Percentiles rank a stretch among this genome's conserved stretches.
Evolutionary conservation across 2,797 vertebrate genomes (phyloP).

Genomic region (Antennarius maculatus): DNA sequence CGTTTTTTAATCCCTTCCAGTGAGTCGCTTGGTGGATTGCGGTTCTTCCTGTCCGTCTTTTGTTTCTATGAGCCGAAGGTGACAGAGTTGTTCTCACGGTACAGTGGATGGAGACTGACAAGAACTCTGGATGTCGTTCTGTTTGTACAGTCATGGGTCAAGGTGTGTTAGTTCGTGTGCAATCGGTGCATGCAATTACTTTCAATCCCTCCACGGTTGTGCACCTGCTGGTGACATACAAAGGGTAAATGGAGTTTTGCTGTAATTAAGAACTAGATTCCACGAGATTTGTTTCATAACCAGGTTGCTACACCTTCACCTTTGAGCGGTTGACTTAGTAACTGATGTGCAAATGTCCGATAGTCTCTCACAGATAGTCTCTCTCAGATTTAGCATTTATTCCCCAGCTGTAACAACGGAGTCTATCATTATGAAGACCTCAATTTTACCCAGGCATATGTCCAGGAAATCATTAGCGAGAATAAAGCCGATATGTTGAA

Average conservation of each 20-base stretch:
- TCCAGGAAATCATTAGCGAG: constrained; percentile 30
- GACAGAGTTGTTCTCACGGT: no score
- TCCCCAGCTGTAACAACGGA: neutral
- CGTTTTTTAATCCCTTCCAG: no score
- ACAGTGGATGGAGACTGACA: no score
- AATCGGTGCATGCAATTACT: neutral
- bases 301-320: no score
- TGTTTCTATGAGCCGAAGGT: no score
- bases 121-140: neutral
- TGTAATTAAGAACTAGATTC: neutral
- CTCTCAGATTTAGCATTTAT: neutral
- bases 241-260: neutral
- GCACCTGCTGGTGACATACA: neutral
- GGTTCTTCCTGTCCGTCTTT: no score
- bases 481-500: constrained; percentile 55
- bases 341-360: no score
- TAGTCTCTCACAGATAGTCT: no score
- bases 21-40: no score
- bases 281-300: neutral
- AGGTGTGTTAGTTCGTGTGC: constrained; percentile 1
- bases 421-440: neutral
- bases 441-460: neutral
- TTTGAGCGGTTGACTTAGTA: no score
- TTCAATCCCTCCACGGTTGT: neutral
- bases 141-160: neutral